phyloP scores from a whole-genome alignment of 2,888 invertebrate genomes.

The Allophyes oxyacanthae region DNA sequence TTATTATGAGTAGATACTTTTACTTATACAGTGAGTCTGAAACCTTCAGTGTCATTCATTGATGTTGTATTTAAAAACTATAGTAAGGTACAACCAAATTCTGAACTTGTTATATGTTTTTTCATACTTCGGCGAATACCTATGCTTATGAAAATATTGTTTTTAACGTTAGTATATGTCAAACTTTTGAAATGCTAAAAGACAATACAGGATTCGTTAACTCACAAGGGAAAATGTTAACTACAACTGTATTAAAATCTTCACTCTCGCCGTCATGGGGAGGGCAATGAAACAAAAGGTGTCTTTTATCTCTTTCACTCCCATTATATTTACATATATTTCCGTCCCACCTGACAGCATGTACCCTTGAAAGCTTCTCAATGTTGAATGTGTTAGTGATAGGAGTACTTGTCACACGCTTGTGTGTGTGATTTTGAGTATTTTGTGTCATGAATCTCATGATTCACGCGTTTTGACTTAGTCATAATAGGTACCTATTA shows the following conservation, averaged over 20 bases:
- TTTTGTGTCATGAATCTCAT: conserved; percentile 63
- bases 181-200: conserved; percentile 16
- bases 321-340: conserved; percentile 66
- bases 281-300: conserved; percentile 87
- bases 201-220: conserved; percentile 38
- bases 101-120: too few species aligned
- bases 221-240: conserved; percentile 72
- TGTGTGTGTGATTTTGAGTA: conserved; percentile 65
- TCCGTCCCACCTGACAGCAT: conserved; percentile 74
- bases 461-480: conserved; percentile 52
- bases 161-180: neutral
- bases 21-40: too few species aligned
- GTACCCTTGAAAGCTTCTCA: conserved; percentile 82
- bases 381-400: conserved; percentile 77
- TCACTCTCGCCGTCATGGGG: conserved; percentile 77
- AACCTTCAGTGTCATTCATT: too few species aligned
- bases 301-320: conserved; percentile 70
- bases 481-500: conserved; percentile 29
- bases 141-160: neutral
- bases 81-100: too few species aligned
- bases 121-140: too few species aligned
- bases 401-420: conserved; percentile 64
- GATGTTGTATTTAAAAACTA: too few species aligned
- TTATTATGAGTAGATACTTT: too few species aligned
- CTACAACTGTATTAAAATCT: conserved; percentile 86